These are phyloP conservation scores for Hydropotes inermis DNA, from an alignment of 2,113 vertebrate species.

Conservation along the genomic window DNA sequence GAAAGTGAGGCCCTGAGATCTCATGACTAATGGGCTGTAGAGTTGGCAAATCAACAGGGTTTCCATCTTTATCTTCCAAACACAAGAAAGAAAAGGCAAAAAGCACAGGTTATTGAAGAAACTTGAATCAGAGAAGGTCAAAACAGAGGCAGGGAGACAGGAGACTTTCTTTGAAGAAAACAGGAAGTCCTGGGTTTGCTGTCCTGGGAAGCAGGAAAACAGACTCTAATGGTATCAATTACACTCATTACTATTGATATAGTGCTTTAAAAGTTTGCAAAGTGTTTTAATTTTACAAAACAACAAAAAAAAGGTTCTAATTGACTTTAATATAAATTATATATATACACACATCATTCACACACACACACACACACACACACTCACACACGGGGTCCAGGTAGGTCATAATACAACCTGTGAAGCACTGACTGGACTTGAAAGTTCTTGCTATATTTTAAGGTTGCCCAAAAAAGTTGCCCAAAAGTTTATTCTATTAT, in stretches of 20 bases:
- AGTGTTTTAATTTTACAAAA: background rate
- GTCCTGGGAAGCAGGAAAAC: background rate
- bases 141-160: background rate
- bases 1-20: background rate
- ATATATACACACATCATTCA: background rate
- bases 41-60: background rate
- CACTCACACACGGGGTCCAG: background rate
- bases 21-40: background rate
- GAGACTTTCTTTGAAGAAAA: background rate
- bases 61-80: background rate
- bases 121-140: background rate
- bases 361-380: background rate
- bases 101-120: background rate
- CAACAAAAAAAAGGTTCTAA: background rate
- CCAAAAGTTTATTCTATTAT: background rate
- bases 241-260: background rate
- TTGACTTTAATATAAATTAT: background rate
- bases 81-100: background rate
- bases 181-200: background rate
- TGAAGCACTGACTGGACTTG: background rate
- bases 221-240: background rate
- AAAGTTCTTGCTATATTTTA: background rate
- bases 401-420: background rate
- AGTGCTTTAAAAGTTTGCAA: background rate
- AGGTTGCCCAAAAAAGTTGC: background rate